Base-by-base conservation (phyloP, 2,797 vertebrate species). In the Pelochelys cantorii region DNA sequence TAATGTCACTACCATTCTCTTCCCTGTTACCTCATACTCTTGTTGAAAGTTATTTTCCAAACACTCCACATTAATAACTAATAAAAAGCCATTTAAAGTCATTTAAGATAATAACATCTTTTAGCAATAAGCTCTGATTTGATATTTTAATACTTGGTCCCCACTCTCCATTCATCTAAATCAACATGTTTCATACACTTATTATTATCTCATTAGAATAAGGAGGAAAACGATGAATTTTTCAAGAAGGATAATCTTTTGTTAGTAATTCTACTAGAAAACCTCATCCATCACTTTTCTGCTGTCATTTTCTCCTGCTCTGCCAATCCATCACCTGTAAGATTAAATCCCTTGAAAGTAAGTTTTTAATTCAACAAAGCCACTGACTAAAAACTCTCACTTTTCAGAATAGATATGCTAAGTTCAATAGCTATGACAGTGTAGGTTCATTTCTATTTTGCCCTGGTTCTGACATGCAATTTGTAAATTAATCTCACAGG, bases 111-210 rank as follows among this genome's bases (percentile, higher is more conserved):
- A 94, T 34, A 62, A 20, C 20, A 31, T 88, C 68, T 88, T 95
- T 93, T 59, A 87, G 27, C 20, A 90, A 59, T 74, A 77, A 89
- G 78, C 37, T 86, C 81, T 91, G 57, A 37, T 87, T 93, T 92
- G 59, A 3, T 92, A 37, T 90, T 92, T 93, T 86, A 85, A 42
- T 85, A 84, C n/a, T 85, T 90, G 54, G 6, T 82, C 29, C 59
- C 48, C 31, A 29, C 54, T 90, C 78, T 87, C 42, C 11, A 25
- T 90, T 91, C 90, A 42, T 80, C 34, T 23, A 86, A 87, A 29
- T 62, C 53, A 31, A 0, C 55, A 27, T 78, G 11, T 90, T 94
- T 93, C 17, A 23, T 86, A 31, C 82, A 8, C 3, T 87, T 93
- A 27, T 86, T 79, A 74, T 81, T 71, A 60, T 71, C 13, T 91